Conservation (phyloP, 2,888 invertebrate genomes). For the Ferrisia virgata region DNA sequence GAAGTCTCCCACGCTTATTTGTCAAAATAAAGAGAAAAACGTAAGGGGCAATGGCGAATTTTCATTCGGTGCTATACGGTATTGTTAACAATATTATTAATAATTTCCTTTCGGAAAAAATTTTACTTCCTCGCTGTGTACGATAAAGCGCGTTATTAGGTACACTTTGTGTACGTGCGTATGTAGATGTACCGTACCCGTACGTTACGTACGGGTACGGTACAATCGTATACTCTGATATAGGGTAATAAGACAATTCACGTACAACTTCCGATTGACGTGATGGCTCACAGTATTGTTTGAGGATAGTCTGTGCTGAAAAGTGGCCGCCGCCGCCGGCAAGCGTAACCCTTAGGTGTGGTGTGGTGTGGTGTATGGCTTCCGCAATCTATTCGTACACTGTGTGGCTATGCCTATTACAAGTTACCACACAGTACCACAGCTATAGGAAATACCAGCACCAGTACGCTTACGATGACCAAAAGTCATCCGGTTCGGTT, state of each 20-base stretch:
- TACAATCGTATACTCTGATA: not conserved
- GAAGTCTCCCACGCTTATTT: constrained; percentile 39
- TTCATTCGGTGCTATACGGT: constrained; percentile 18
- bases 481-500: not conserved
- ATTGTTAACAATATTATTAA: constrained; percentile 38
- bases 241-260: constrained; percentile 32
- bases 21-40: not conserved
- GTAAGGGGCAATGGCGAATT: constrained; percentile 37
- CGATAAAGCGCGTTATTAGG: not conserved
- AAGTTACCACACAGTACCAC: too few species aligned
- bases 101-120: constrained; percentile 39
- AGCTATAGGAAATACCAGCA: too few species aligned
- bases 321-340: constrained; percentile 2
- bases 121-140: constrained; percentile 37
- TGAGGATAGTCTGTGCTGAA: not conserved
- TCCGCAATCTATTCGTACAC: not conserved
- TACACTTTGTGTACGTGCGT: not conserved
- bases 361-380: constrained; percentile 20
- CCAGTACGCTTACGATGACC: too few species aligned
- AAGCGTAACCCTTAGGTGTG: constrained; percentile 32
- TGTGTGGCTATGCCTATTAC: too few species aligned
- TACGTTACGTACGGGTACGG: too few species aligned
- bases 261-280: constrained; percentile 25
- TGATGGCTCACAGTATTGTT: constrained; percentile 26
- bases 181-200: not conserved